Evolutionary conservation across 1,140 invertebrate species (phyloP), one percentile per base, ranked within the genome.

Genomic region (Trigoniulus corallinus): DNA sequence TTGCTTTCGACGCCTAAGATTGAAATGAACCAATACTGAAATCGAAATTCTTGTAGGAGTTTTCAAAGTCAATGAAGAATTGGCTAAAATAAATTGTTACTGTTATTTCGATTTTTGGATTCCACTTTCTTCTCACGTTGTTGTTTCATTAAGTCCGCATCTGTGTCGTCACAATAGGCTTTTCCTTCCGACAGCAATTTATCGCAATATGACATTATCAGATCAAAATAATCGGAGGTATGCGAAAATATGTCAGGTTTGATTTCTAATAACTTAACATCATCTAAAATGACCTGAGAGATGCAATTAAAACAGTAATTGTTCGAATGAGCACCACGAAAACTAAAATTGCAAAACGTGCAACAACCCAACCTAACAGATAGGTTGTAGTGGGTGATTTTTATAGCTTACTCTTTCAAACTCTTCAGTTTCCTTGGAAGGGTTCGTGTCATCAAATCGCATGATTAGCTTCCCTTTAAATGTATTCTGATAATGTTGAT

Each of bases 371-470:
- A 43, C 50, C 13, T 24, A 27, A 20, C 25, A 25, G 23, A 20
- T 27, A 21, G 21, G 27, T 12, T 13, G 27, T 22, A 57, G 50
- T 48, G 7, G 29, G 15, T 34, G 15, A 34, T 34, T n/a, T n/a
- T n/a, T n/a, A n/a, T n/a, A n/a, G n/a, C n/a, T 13, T 56, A 74
- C 77, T 72, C 94, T 79, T 66, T 99, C 96, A 73, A 95, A 99
- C 58, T 98, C 85, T n/a, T 82, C 82, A 63, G 94, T 91, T 64
- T 99, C 96, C 65, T 99, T 99, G 2, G 91, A 94, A 29, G 96
- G 96, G 72, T 99, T 99, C 4, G 96, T 99, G 63, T 99, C 96
- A 73, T 99, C 96, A 71, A 99, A 99, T 58, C 96, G 75, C 89
- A 99, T 93, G 47, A 99, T 88, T 0, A 99, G 73, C 64, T 86